Conservation (phyloP, 1,140 invertebrate genomes). For the Hyphantria cunea region DNA sequence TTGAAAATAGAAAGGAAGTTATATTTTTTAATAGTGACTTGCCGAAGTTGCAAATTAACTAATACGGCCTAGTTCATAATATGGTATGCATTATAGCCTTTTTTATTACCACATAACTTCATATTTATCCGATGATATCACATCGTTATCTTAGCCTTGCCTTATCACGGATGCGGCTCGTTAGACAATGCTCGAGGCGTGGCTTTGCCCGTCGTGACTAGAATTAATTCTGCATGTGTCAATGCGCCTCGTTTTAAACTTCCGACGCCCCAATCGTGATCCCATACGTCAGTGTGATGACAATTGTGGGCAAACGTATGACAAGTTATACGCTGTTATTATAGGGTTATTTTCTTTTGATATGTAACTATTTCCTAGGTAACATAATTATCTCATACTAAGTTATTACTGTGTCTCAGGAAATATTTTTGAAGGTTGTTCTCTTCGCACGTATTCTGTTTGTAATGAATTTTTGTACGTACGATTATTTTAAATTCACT, state of each 20-base stretch:
- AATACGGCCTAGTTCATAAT: no score
- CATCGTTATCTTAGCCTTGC: conserved; percentile 49
- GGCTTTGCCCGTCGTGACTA: conserved; percentile 65
- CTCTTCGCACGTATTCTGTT: neutral
- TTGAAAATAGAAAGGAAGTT: no score
- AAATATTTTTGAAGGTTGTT: neutral
- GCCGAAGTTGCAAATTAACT: no score
- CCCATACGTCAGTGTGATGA: conserved; percentile 21
- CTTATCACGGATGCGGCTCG: conserved; percentile 64
- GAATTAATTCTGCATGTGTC: conserved; percentile 72
- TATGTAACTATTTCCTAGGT: conserved; percentile 8
- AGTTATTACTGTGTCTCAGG: no score
- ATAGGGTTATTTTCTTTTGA: conserved; percentile 9
- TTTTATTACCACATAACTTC: conserved; percentile 3
- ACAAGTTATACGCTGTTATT: conserved; percentile 17
- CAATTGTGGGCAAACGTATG: conserved; percentile 11
- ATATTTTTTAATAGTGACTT: no score
- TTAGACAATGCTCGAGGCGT: conserved; percentile 71
- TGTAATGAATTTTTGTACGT: no score
- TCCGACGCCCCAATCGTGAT: conserved; percentile 57
- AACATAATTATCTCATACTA: neutral
- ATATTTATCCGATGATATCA: conserved; percentile 61
- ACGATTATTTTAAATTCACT: no score
- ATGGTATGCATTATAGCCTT: no score
- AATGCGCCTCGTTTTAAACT: conserved; percentile 51